phyloP scores from a whole-genome alignment of 2,797 vertebrate genomes.

The Esox lucius region DNA sequence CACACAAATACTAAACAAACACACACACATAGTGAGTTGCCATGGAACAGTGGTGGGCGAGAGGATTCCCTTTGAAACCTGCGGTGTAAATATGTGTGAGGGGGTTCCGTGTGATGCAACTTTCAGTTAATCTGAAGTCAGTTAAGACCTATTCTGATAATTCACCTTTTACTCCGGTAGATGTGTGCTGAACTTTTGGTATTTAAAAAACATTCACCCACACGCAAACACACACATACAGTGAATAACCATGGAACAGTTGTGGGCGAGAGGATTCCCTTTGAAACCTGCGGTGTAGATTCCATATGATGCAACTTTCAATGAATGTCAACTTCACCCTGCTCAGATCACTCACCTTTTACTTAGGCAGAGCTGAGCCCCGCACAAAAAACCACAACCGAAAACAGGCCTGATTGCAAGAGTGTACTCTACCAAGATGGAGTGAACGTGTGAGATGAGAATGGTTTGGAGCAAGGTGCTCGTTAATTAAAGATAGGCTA shows the following conservation, averaged over 20 bases:
- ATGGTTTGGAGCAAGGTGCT: slow-evolving; percentile 74
- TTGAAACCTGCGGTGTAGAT: slow-evolving; percentile 67
- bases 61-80: slow-evolving; percentile 78
- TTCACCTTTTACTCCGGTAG: slow-evolving; percentile 38
- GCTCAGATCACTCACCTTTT: slow-evolving; percentile 54
- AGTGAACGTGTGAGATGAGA: slow-evolving; percentile 61
- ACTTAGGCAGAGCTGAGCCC: slow-evolving; percentile 37
- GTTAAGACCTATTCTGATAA: slow-evolving; percentile 68
- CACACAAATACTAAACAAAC: not conserved
- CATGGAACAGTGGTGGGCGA: slow-evolving; percentile 74
- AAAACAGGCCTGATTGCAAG: slow-evolving; percentile 56
- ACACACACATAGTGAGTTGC: slow-evolving; percentile 42
- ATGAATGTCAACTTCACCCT: slow-evolving; percentile 66
- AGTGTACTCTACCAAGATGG: slow-evolving; percentile 58
- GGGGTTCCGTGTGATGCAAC: slow-evolving; percentile 53
- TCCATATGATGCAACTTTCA: slow-evolving; percentile 59
- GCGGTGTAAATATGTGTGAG: slow-evolving; percentile 45
- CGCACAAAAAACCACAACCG: slow-evolving; percentile 68
- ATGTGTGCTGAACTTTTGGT: slow-evolving; percentile 34
- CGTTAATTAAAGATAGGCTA: slow-evolving; percentile 84
- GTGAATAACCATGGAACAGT: slow-evolving; percentile 67
- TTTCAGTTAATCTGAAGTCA: slow-evolving; percentile 53
- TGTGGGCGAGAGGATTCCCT: slow-evolving; percentile 76
- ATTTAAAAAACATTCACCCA: slow-evolving; percentile 30
- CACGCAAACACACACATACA: not conserved